Percentiles rank a stretch among this genome's conserved stretches.
These are phyloP conservation scores for Sinotaia quadrata DNA, from an alignment of 2,888 invertebrate species.

Conservation along the genomic window DNA sequence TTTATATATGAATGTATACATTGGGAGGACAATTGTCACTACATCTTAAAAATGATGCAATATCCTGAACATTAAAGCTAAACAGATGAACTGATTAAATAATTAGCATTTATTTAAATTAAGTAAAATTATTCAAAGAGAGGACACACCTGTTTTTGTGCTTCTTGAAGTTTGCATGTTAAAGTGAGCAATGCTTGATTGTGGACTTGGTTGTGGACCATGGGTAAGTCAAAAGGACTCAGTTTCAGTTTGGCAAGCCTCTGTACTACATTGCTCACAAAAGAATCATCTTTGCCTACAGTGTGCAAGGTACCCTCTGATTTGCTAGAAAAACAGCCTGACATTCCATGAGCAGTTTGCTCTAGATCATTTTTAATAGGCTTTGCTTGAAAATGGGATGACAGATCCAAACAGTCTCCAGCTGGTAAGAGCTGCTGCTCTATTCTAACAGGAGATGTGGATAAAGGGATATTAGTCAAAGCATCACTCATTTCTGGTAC, in stretches of 20 bases:
- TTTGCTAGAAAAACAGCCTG: not conserved
- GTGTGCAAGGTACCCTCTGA: not conserved
- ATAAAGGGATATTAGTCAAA: too few relatives aligned
- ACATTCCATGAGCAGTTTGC: not conserved
- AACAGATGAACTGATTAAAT: too few relatives aligned
- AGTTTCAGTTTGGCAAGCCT: conserved; percentile 9
- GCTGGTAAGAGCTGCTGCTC: not conserved
- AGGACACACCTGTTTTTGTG: conserved; percentile 16
- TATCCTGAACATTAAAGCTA: too few relatives aligned
- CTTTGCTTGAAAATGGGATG: too few relatives aligned
- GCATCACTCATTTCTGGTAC: not conserved
- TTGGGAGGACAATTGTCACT: too few relatives aligned
- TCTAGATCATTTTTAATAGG: too few relatives aligned
- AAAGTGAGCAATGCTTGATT: not conserved
- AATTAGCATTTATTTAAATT: too few relatives aligned
- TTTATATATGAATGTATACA: too few relatives aligned
- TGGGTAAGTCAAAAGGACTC: too few relatives aligned
- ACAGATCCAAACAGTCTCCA: not conserved
- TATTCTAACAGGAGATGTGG: not conserved
- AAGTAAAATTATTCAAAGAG: too few relatives aligned
- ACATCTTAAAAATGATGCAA: too few relatives aligned
- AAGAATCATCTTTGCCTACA: not conserved
- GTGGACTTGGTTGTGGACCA: not conserved
- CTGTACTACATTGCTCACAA: not conserved
- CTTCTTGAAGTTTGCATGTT: conserved; percentile 10